Base-by-base conservation (phyloP, 2,797 vertebrate genomes). In the Pseudotriccus pelzelni region DNA sequence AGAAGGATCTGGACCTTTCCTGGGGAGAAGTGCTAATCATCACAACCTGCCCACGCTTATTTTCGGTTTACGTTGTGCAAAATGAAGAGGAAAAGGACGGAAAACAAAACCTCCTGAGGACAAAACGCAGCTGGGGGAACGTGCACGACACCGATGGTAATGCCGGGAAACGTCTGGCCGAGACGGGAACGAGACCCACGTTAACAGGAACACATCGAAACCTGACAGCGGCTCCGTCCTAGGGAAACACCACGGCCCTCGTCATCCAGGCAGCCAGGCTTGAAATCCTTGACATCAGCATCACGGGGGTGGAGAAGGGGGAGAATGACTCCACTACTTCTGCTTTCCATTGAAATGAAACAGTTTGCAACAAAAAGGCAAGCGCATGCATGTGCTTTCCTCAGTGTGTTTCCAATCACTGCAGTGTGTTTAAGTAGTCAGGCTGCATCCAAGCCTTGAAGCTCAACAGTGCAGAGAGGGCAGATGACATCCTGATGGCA, bases 351-450 rank as follows among this genome's bases (percentile, higher is more conserved):
- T 80, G 90, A 91, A 94, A 88, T 58, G 73, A 81, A 91, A 22
- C 77, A 30, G 82, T 87, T 58, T 84, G 91, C 84, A 90, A 90
- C 89, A 87, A 88, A 93, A 93, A 96, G 87, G 76, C 93, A n/a
- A 95, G 39, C 15, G 12, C 91, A 80, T 83, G 92, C 87, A 64
- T 91, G 94, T 84, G 89, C 41, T 94, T 66, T 79, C 87, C 93
- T 94, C 66, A 0, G 92, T 67, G 91, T 95, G 92, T 91, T 97
- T 95, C 91, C 88, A 96, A 96, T 94, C 90, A 94, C 2, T 8
- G 32, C 94, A 90, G 79, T 50, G 72, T 95, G 93, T 93, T 96
- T 95, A 96, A 97, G 96, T 87, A 96, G 94, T 93, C 91, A 81
- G 88, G 75, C 91, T 87, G 92, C 93, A 93, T 94, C 90, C 95